Conservation (phyloP, 1,140 invertebrate species). For the Ceratosolen solmsi region DNA sequence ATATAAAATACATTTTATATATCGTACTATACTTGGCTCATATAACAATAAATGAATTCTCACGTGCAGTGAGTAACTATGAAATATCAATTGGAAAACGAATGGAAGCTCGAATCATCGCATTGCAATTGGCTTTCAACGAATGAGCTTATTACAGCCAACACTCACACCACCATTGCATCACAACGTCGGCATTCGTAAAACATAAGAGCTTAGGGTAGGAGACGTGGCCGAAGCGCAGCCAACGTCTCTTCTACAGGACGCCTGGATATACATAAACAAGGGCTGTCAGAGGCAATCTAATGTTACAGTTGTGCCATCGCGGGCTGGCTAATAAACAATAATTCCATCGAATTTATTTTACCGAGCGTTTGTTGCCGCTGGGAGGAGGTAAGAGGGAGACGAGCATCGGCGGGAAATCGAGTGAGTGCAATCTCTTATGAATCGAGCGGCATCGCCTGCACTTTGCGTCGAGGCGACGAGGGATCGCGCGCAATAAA, state of each 20-base stretch:
- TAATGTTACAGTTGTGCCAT: not conserved
- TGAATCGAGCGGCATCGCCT: not conserved
- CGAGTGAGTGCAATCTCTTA: conserved; percentile 29
- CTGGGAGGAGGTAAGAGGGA: not conserved
- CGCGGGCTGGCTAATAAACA: not conserved
- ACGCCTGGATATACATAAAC: not conserved
- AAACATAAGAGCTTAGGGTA: not conserved
- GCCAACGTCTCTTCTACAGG: not conserved
- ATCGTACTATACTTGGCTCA: too few species aligned
- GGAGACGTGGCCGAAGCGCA: not conserved
- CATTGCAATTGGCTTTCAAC: too few species aligned
- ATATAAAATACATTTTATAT: too few species aligned
- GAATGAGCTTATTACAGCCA: too few species aligned
- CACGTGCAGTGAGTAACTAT: too few species aligned
- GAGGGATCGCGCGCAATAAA: conserved; percentile 13
- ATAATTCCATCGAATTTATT: not conserved
- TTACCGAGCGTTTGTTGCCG: not conserved
- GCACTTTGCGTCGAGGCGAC: not conserved
- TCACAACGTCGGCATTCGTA: not conserved
- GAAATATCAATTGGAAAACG: too few species aligned
- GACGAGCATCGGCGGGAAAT: not conserved
- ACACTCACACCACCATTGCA: not conserved
- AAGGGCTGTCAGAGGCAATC: not conserved
- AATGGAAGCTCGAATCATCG: too few species aligned
- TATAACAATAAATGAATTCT: too few species aligned